Base-by-base conservation (phyloP, 2,797 vertebrate species). In the Chiroxiphia lanceolata region DNA sequence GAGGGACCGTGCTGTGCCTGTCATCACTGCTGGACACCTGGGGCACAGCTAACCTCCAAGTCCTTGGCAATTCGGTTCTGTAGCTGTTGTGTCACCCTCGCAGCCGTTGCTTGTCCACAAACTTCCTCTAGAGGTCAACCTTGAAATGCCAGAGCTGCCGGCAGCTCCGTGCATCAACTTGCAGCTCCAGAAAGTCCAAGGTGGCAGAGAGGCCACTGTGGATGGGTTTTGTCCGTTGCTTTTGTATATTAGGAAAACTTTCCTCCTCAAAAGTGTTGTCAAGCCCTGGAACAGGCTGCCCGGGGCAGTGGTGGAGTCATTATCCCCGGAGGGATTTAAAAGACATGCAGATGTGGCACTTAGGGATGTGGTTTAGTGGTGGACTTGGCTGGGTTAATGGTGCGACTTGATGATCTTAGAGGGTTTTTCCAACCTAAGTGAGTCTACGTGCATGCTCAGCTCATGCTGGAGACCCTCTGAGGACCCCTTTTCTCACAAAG, bases 41-140 rank as follows among this genome's bases (percentile, higher is more conserved):
- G 48, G 38, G 22, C 74, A 83, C 56, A 26, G 48, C 26, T 33
- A 53, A 57, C 3, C 38, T 15, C 64, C 64, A 20, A 50, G 34
- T 9, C 45, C 77, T 10, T 60, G 25, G 27, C 50, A 6, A 1
- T 17, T 51, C 1, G 0, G 20, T 40, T 48, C 78, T 17, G 70
- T 47, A 63, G n/a, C 59, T 11, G 0, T 3, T 4, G 74, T 22
- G 54, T 29, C 64, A 16, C 68, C 23, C 34, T 22, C 0, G 4
- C 65, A 78, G 53, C 53, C 45, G 3, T 4, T 38, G 12, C 76
- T 93, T 20, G 3, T 42, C 61, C 42, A 42, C 47, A 33, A 40
- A 85, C 82, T 69, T 92, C 94, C 87, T 93, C 85, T 90, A 78
- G 93, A 94, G 93, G 91, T 95, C 91, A 89, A 95, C 75, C 59